These are phyloP conservation scores for Scytalopus superciliaris DNA, from an alignment of 2,113 vertebrate genomes.

Conservation along the genomic window DNA sequence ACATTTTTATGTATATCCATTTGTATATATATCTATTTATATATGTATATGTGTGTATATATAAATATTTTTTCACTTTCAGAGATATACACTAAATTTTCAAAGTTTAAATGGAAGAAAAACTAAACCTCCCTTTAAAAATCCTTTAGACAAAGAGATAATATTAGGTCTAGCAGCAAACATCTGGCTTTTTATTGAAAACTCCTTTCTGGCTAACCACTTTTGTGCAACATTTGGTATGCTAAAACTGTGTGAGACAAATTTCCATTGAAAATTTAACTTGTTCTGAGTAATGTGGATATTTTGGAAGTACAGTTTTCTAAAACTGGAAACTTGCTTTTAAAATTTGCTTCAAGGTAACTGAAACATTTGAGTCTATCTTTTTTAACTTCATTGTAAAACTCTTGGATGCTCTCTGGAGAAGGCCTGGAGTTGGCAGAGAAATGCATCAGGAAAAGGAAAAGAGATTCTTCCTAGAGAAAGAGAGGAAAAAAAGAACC, in stretches of 20 bases:
- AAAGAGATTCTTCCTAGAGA: neutral
- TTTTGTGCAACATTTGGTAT: neutral
- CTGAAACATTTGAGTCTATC: neutral
- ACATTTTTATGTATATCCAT: neutral
- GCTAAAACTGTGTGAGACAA: neutral
- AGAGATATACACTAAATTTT: neutral
- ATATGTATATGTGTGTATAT: no score
- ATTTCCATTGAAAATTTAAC: neutral
- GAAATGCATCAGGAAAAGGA: neutral
- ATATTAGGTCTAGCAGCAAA: neutral
- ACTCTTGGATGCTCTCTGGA: neutral
- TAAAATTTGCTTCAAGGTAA: neutral
- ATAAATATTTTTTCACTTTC: neutral
- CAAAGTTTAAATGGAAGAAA: neutral
- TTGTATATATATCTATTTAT: neutral
- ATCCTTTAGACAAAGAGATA: neutral
- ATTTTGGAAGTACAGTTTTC: neutral
- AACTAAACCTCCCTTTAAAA: neutral
- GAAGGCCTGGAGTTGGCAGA: neutral
- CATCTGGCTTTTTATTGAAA: neutral
- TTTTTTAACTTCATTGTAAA: neutral
- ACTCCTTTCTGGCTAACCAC: neutral
- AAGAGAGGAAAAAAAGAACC: neutral
- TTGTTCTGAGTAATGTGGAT: neutral
- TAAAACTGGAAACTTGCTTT: neutral